Evolutionary conservation across 2,888 invertebrate genomes (phyloP).

Genomic region (Brachylomia viminalis): DNA sequence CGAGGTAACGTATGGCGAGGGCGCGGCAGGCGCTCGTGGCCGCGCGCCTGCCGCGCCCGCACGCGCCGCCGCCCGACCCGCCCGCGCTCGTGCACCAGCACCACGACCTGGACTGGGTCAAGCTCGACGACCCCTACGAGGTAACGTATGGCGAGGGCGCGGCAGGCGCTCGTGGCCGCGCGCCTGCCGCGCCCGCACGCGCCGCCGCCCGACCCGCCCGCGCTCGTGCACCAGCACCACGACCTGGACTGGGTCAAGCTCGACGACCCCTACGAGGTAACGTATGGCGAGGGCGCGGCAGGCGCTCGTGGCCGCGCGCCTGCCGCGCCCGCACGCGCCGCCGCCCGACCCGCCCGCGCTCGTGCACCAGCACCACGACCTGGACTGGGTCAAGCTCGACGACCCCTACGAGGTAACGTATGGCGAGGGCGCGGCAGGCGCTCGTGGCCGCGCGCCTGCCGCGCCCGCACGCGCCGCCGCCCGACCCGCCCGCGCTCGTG

Average conservation of each 20-base stretch:
- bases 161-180: slow-evolving; percentile 96
- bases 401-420: slow-evolving; percentile 90
- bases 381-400: slow-evolving; percentile 92
- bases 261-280: slow-evolving; percentile 90
- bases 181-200: slow-evolving; percentile 97
- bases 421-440: too few species aligned
- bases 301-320: slow-evolving; percentile 96
- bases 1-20: too few species aligned
- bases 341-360: slow-evolving; percentile 88
- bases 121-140: slow-evolving; percentile 91
- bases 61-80: slow-evolving; percentile 93
- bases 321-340: slow-evolving; percentile 97
- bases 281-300: too few species aligned
- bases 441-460: slow-evolving; percentile 97
- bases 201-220: slow-evolving; percentile 91
- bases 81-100: slow-evolving; percentile 89
- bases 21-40: slow-evolving; percentile 96
- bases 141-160: too few species aligned
- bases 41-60: slow-evolving; percentile 96
- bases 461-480: slow-evolving; percentile 95
- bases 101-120: slow-evolving; percentile 92
- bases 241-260: slow-evolving; percentile 93
- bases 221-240: slow-evolving; percentile 88
- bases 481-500: slow-evolving; percentile 87
- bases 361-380: slow-evolving; percentile 89